Percentiles rank a stretch among this genome's conserved stretches.
Conservation (phyloP, 2,888 invertebrate species). For the Eucera pruinosa region DNA sequence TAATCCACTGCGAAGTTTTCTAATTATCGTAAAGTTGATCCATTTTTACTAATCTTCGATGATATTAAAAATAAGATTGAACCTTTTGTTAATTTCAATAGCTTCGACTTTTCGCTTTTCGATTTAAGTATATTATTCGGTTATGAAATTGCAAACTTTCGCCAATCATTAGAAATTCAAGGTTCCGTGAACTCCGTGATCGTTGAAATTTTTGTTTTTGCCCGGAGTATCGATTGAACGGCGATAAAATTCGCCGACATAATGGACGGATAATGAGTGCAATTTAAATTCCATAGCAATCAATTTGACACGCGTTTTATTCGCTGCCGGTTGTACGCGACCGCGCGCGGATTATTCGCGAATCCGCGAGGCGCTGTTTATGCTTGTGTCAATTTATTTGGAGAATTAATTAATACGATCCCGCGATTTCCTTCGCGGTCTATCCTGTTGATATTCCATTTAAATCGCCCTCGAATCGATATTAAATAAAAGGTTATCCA, state of each 20-base stretch:
- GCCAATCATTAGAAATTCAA: too few species aligned
- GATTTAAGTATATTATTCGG: too few species aligned
- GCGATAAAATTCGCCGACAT: conserved; percentile 31
- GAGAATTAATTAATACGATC: conserved; percentile 52
- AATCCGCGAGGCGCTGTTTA: conserved; percentile 41
- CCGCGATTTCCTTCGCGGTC: conserved; percentile 39
- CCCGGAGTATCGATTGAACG: conserved; percentile 12
- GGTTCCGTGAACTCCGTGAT: too few species aligned
- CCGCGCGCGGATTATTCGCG: conserved; percentile 49
- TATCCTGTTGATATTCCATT: conserved; percentile 22
- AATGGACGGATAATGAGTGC: conserved; percentile 44
- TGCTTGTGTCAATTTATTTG: conserved; percentile 52
- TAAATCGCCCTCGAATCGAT: conserved; percentile 18
- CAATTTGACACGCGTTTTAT: conserved; percentile 55
- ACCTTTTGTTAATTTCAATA: too few species aligned
- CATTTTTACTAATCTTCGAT: too few species aligned
- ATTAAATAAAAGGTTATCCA: too few species aligned
- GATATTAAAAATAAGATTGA: too few species aligned
- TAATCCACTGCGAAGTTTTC: too few species aligned
- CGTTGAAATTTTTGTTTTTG: too few species aligned
- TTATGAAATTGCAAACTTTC: too few species aligned
- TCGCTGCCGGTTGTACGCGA: conserved; percentile 19
- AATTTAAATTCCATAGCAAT: conserved; percentile 54
- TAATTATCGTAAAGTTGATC: too few species aligned
- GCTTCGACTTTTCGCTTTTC: too few species aligned